Evolutionary conservation across 2,888 invertebrate genomes (phyloP).

Genomic region (Synergus itoensis): DNA sequence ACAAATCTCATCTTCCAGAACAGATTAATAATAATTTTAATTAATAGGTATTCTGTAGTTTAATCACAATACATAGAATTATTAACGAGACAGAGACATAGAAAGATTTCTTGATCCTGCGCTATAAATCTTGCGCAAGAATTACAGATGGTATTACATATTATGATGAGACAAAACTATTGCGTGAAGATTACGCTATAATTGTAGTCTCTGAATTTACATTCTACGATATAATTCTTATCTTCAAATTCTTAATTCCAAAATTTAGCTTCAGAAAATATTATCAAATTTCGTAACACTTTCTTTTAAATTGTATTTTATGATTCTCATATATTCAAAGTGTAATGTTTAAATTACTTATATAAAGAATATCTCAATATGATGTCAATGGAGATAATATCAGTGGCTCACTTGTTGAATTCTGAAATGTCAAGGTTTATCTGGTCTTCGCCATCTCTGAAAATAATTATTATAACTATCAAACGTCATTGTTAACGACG

Average conservation of each 20-base stretch:
- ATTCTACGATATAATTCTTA: neutral
- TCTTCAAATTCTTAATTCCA: neutral
- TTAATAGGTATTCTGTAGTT: neutral
- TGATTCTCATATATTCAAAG: neutral
- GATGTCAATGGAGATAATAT: slow-evolving; percentile 3
- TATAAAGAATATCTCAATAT: neutral
- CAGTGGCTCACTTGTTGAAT: slow-evolving; percentile 15
- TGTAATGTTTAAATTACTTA: neutral
- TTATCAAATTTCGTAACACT: neutral
- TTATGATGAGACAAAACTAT: neutral
- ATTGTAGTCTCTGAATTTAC: neutral
- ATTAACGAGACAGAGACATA: neutral
- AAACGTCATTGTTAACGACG: neutral
- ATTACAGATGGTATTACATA: neutral
- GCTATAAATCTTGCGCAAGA: slow-evolving; percentile 6
- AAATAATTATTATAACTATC: slow-evolving; percentile 5
- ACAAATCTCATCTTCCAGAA: slow-evolving; percentile 2
- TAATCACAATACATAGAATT: neutral
- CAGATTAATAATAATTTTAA: slow-evolving; percentile 15
- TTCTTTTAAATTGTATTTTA: neutral
- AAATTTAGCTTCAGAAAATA: neutral
- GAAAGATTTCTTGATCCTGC: neutral
- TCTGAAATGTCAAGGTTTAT: slow-evolving; percentile 31
- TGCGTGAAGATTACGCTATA: neutral
- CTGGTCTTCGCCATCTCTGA: slow-evolving; percentile 12